phyloP scores from a whole-genome alignment of 2,797 vertebrate species.

The Darevskia mixta region DNA sequence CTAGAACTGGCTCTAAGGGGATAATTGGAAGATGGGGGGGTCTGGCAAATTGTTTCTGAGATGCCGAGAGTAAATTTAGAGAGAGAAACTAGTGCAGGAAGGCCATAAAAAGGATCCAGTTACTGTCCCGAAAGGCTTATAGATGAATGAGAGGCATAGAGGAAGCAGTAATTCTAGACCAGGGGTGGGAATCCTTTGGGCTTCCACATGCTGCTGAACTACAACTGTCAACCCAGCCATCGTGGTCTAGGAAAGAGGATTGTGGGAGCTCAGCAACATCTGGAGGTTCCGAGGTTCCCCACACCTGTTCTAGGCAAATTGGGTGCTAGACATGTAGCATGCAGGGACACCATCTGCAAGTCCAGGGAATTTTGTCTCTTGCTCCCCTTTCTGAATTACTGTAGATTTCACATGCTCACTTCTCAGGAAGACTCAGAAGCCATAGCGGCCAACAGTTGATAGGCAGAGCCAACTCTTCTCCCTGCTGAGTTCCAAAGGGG shows the following conservation, averaged over 20 bases:
- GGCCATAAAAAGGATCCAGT: neutral
- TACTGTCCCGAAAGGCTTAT: neutral
- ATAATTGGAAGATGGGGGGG: neutral
- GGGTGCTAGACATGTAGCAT: neutral
- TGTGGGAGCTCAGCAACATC: no score
- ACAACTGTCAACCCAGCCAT: no score
- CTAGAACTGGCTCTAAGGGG: neutral
- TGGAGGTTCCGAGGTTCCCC: no score
- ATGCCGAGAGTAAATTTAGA: neutral
- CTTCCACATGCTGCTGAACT: no score
- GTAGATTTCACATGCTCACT: neutral
- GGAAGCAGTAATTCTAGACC: neutral
- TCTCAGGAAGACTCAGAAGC: neutral
- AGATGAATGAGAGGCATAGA: neutral
- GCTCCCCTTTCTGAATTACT: neutral
- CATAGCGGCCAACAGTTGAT: no score
- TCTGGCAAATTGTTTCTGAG: neutral
- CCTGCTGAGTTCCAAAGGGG: no score
- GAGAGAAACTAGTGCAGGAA: neutral
- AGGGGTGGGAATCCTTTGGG: no score
- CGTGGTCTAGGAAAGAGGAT: no score
- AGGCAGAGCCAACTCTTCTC: no score
- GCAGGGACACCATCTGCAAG: neutral
- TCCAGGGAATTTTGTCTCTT: neutral
- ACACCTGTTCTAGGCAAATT: no score